Evolutionary conservation across 2,113 vertebrate species (phyloP).

Genomic region (Theristicus caerulescens): DNA sequence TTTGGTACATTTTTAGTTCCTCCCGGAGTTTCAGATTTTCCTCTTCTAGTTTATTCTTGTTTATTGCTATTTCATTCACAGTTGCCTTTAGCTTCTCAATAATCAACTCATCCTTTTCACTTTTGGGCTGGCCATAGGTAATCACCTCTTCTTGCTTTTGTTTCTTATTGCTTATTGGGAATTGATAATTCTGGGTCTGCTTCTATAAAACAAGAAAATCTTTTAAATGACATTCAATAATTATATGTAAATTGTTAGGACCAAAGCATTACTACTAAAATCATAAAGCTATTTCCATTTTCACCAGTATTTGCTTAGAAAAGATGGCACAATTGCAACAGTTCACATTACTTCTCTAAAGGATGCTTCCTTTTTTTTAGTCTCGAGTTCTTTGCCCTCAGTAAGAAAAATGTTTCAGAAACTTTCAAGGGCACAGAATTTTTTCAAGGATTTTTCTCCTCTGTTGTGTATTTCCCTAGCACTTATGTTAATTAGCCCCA

Average conservation of each 20-base stretch:
- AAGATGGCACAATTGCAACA: background rate
- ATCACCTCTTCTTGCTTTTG: constrained; percentile 19
- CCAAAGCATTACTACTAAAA: background rate
- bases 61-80: constrained; percentile 73
- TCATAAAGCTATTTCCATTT: background rate
- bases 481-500: constrained; percentile 2
- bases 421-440: background rate
- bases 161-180: constrained; percentile 49
- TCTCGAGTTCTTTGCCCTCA: background rate
- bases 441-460: background rate
- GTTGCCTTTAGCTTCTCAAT: constrained; percentile 73
- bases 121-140: constrained; percentile 6
- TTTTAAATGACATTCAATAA: background rate
- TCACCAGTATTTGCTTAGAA: background rate
- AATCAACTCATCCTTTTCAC: constrained; percentile 53
- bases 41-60: constrained; percentile 69
- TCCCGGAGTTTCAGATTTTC: constrained; percentile 76
- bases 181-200: constrained; percentile 67
- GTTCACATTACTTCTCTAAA: background rate
- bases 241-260: background rate
- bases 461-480: background rate
- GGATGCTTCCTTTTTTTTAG: background rate
- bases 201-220: constrained; percentile 59
- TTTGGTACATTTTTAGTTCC: constrained; percentile 74
- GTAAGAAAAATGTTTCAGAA: background rate